Percentiles rank a stretch among this genome's conserved stretches.
These are phyloP conservation scores for Pituophis catenifer DNA, from an alignment of 2,113 vertebrate genomes.

Conservation along the genomic window DNA sequence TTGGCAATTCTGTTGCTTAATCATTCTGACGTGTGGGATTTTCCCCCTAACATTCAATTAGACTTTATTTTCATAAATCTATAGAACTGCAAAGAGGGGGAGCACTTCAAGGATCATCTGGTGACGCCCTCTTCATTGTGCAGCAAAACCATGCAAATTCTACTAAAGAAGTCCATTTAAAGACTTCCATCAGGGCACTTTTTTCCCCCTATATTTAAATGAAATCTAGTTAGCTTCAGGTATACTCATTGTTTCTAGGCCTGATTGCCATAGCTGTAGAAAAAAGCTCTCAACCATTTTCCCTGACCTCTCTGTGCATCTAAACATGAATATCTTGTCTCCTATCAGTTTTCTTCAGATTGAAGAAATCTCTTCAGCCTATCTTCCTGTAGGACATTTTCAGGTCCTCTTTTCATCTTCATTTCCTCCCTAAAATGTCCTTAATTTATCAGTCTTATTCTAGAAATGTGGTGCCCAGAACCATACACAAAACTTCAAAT, in stretches of 20 bases:
- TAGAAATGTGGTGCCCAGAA: background rate
- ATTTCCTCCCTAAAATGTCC: background rate
- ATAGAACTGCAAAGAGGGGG: background rate
- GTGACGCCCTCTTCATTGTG: background rate
- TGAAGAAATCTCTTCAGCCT: background rate
- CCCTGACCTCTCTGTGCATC: background rate
- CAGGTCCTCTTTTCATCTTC: background rate
- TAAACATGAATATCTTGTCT: background rate
- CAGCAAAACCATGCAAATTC: background rate
- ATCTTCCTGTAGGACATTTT: background rate
- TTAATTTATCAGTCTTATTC: background rate
- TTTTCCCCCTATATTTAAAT: background rate
- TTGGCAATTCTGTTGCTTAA: background rate
- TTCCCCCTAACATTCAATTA: background rate
- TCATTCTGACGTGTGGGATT: background rate
- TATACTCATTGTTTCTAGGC: background rate
- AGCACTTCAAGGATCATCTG: background rate
- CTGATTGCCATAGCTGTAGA: background rate
- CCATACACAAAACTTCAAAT: background rate
- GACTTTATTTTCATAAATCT: background rate
- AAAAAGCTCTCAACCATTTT: background rate
- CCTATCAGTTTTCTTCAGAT: background rate
- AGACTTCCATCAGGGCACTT: background rate
- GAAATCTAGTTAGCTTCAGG: background rate
- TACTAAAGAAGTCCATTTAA: background rate